Evolutionary conservation across 2,888 invertebrate genomes (phyloP).

Genomic region (Noctua janthe): DNA sequence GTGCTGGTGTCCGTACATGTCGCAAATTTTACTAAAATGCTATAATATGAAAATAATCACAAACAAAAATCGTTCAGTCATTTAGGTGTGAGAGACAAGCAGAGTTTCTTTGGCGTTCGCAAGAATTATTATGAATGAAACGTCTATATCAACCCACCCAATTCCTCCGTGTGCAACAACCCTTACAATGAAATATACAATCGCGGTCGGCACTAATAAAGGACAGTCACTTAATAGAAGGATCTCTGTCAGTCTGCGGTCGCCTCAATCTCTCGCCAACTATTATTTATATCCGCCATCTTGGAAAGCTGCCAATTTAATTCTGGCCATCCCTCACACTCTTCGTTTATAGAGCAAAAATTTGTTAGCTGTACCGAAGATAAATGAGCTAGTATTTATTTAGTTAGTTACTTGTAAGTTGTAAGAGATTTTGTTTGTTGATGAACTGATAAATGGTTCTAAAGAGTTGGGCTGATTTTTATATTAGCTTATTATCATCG

Average conservation of each 20-base stretch:
- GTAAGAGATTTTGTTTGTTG: slow-evolving; percentile 1
- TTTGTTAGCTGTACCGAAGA: slow-evolving; percentile 41
- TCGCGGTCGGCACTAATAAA: slow-evolving; percentile 58
- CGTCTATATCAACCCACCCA: neutral
- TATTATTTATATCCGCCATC: slow-evolving; percentile 62
- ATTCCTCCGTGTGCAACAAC: slow-evolving; percentile 20
- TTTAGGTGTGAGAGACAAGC: neutral
- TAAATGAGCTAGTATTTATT: slow-evolving; percentile 43
- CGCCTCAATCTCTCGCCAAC: slow-evolving; percentile 58
- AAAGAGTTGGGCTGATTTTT: neutral
- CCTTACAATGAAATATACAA: slow-evolving; percentile 64
- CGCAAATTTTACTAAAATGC: too few relatives aligned
- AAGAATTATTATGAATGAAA: too few relatives aligned
- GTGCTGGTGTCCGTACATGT: too few relatives aligned
- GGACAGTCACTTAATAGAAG: slow-evolving; percentile 67
- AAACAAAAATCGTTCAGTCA: neutral
- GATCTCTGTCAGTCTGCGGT: slow-evolving; percentile 52
- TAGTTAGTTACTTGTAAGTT: slow-evolving; percentile 30
- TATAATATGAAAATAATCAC: too few relatives aligned
- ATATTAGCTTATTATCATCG: neutral
- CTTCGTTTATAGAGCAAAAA: slow-evolving; percentile 47
- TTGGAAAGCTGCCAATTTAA: slow-evolving; percentile 66
- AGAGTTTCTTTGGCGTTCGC: neutral
- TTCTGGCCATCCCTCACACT: slow-evolving; percentile 47
- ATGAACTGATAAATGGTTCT: slow-evolving; percentile 5